phyloP scores from a whole-genome alignment of 2,888 invertebrate species.

The Thera britannica region DNA sequence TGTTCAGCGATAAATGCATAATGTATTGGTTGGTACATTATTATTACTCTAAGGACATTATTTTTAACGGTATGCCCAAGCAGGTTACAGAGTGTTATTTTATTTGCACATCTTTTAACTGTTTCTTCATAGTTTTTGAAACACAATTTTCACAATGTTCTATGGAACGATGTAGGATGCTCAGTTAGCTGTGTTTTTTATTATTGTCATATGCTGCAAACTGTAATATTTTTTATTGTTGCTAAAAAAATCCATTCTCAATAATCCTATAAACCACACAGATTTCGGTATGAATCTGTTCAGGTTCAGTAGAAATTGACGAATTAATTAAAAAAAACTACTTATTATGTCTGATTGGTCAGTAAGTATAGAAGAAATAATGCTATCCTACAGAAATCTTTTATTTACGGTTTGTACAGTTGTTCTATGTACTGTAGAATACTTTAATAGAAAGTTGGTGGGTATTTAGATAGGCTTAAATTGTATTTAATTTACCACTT shows the following conservation, averaged over 20 bases:
- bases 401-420: slow-evolving; percentile 36
- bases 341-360: slow-evolving; percentile 8
- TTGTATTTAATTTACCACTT: slow-evolving; percentile 3
- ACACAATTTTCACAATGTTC: background rate
- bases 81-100: background rate
- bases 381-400: slow-evolving; percentile 3
- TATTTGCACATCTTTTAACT: slow-evolving; percentile 2
- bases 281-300: background rate
- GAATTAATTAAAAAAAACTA: background rate
- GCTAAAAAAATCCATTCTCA: background rate
- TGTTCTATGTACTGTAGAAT: slow-evolving; percentile 16
- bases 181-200: background rate
- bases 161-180: background rate
- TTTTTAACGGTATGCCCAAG: background rate
- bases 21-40: too few species aligned
- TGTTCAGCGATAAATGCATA: slow-evolving; percentile 7
- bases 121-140: slow-evolving; percentile 8
- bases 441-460: slow-evolving; percentile 13
- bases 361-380: slow-evolving; percentile 5
- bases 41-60: background rate
- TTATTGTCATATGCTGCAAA: background rate
- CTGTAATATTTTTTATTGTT: background rate
- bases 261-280: background rate
- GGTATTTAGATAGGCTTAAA: slow-evolving; percentile 10
- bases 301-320: background rate